Evolutionary conservation across 2,888 invertebrate genomes (phyloP), one percentile per base, ranked within the genome.

Genomic region (Ophion obscuratus): DNA sequence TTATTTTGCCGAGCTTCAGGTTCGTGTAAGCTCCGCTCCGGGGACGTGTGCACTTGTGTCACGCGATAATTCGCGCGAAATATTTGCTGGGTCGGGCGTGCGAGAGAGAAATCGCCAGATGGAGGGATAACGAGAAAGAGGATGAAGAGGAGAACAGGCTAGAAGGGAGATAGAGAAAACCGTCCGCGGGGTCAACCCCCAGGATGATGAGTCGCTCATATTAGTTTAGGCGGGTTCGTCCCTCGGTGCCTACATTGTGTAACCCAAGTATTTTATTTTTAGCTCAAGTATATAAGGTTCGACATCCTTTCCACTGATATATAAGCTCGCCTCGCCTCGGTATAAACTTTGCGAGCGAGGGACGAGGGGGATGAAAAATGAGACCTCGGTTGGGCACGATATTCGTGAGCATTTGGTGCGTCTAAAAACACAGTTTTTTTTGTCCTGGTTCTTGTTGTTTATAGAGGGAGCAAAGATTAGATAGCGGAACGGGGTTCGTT

Each of bases 191-290:
- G 76, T 84, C 64, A 64, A 75, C 75, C 85, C 76, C 83, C 79
- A 76, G 75, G 85, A 79, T 67, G 59, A 57, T 47, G 47, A 82
- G 67, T 75, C 67, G 67, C 40, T 64, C 24, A 11, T 57, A 57
- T 73, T 59, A 36, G 71, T 71, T 57, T 71, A 71, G 59, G 20
- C 40, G 44, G 40, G 36, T 62, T 64, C 67, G 31, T 66, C 68
- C 66, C 57, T 64, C 44, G 27, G 44, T 57, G n/a, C 53, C 71
- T 68, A 59, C 44, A 84, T 87, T 80, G 82, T 79, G 36, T 76
- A 82, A 84, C 84, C 53, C 7, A 47, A 66, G 53, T 70, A 75
- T 73, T 74, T 62, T 87, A 87, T 87, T 87, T 83, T 85, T 83
- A 87, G 85, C 83, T 61, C 73, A 31, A 68, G 40, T 40, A 61